A percentile compares a stretch with the other conserved stretches of the same genome.
phyloP scores from a whole-genome alignment of 2,888 invertebrate species.

The Rhopalosiphum nymphaeae region DNA sequence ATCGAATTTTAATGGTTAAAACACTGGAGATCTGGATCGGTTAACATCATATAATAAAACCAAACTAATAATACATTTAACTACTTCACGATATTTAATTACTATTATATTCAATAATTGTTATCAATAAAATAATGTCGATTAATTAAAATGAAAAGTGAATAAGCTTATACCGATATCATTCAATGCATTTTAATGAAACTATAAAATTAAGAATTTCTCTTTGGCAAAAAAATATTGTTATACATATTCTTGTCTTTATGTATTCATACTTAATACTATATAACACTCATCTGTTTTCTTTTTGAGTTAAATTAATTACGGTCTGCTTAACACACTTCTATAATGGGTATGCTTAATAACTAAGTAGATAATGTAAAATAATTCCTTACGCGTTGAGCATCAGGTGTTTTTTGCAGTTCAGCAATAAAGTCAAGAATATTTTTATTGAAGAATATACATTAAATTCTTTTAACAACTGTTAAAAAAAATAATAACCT shows the following conservation, averaged over 20 bases:
- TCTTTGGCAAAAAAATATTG: neutral
- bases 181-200: neutral
- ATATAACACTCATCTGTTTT: constrained; percentile 34
- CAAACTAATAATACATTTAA: neutral
- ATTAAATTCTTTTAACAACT: neutral
- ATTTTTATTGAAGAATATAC: neutral
- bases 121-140: neutral
- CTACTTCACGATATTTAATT: neutral
- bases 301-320: constrained; percentile 59
- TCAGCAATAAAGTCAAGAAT: neutral
- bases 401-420: constrained; percentile 26
- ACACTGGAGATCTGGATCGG: neutral
- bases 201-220: constrained; percentile 31
- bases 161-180: neutral
- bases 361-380: neutral
- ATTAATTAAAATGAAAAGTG: neutral
- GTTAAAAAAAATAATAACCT: neutral
- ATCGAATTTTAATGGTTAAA: constrained; percentile 37
- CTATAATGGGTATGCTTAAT: neutral
- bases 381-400: neutral
- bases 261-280: neutral
- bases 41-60: neutral
- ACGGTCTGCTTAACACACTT: constrained; percentile 60
- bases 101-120: neutral
- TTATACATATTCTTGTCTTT: neutral